These are phyloP conservation scores for Dryobota labecula DNA, from an alignment of 2,888 invertebrate genomes.

Conservation along the genomic window DNA sequence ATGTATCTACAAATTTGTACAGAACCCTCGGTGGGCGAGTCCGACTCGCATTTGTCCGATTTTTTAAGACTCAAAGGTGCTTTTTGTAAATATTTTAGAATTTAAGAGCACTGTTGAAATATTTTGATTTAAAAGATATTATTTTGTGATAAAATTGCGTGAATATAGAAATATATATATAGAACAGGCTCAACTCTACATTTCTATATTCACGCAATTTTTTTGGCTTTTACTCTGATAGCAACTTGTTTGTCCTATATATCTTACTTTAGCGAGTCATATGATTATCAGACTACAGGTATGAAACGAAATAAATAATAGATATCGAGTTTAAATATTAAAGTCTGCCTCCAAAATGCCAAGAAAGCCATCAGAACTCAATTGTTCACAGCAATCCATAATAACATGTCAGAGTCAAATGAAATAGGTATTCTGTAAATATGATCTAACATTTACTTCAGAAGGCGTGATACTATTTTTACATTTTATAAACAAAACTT, in stretches of 20 bases:
- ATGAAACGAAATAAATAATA: neutral
- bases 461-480: neutral
- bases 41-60: too few species aligned
- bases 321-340: neutral
- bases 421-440: neutral
- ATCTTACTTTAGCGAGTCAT: neutral
- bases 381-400: neutral
- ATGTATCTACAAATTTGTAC: too few species aligned
- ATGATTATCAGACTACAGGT: neutral
- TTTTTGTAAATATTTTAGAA: neutral
- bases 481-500: constrained; percentile 15
- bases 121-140: neutral
- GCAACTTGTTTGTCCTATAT: neutral
- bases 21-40: too few species aligned
- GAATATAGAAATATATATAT: too few species aligned
- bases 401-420: neutral
- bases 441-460: neutral
- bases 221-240: neutral
- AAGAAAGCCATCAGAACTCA: neutral
- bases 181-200: neutral
- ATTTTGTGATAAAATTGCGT: too few species aligned
- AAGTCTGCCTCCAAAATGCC: neutral
- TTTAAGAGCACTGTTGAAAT: neutral
- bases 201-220: neutral
- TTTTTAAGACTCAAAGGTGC: constrained; percentile 1